Conservation (phyloP, 1,140 invertebrate genomes). For the Drosophila nebulosa region DNA sequence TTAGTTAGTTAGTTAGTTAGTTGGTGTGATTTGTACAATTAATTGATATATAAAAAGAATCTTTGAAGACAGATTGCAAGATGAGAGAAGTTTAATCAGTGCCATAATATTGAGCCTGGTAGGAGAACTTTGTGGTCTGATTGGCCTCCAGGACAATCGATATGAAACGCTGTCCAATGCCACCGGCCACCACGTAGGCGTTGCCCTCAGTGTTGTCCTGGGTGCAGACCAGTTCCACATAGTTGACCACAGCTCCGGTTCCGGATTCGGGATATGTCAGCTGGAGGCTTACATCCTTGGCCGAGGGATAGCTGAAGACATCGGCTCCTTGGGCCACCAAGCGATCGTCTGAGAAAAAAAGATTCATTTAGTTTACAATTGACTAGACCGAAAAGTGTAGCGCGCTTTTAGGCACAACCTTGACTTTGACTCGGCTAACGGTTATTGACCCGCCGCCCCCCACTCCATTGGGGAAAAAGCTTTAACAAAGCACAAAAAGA, state of each 20-base stretch:
- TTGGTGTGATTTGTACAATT: background rate
- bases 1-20: too few relatives aligned
- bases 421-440: background rate
- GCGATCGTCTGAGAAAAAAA: slow-evolving; percentile 57
- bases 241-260: slow-evolving; percentile 52
- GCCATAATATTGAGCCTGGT: slow-evolving; percentile 66
- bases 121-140: slow-evolving; percentile 59
- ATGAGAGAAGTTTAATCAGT: slow-evolving; percentile 8
- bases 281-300: slow-evolving; percentile 65
- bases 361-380: background rate
- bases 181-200: slow-evolving; percentile 71
- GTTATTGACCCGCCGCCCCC: background rate
- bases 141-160: slow-evolving; percentile 70
- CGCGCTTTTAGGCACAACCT: background rate
- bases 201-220: slow-evolving; percentile 63
- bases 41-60: background rate
- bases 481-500: background rate
- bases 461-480: background rate
- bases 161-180: slow-evolving; percentile 71
- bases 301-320: slow-evolving; percentile 38
- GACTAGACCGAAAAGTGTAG: background rate
- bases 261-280: slow-evolving; percentile 66
- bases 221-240: slow-evolving; percentile 63
- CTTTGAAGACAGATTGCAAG: too few relatives aligned
- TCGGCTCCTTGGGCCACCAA: slow-evolving; percentile 66